A percentile compares a stretch with the other conserved stretches of the same genome.
These are phyloP conservation scores for Tenebrosternarchus preto DNA, from an alignment of 2,113 vertebrate genomes.

Conservation along the genomic window DNA sequence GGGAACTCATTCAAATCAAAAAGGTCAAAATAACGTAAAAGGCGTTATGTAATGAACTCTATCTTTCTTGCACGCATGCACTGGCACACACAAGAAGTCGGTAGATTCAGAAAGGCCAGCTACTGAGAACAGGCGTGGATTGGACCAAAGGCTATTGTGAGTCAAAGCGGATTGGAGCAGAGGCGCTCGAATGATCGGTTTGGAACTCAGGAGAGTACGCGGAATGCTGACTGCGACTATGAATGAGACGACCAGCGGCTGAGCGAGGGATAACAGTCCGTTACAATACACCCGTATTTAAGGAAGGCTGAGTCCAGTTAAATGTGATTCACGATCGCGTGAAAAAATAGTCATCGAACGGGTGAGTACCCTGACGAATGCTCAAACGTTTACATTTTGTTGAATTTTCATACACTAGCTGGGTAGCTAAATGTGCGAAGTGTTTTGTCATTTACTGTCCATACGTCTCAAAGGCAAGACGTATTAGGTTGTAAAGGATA, in stretches of 20 bases:
- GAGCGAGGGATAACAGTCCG: background rate
- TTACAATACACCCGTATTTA: background rate
- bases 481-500: no score
- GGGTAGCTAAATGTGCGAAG: no score
- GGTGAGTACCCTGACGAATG: background rate
- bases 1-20: no score
- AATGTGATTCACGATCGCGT: background rate
- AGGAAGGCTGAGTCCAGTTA: background rate
- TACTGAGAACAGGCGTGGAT: slow-evolving; percentile 16
- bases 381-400: background rate
- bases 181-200: slow-evolving; percentile 71
- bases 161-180: slow-evolving; percentile 52
- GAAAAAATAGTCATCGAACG: background rate
- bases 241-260: slow-evolving; percentile 6
- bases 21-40: no score
- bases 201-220: slow-evolving; percentile 61
- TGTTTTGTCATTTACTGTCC: background rate
- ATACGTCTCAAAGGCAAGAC: no score
- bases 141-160: slow-evolving; percentile 45
- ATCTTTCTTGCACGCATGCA: background rate
- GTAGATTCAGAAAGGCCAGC: slow-evolving; percentile 37
- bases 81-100: background rate
- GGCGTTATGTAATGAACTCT: background rate
- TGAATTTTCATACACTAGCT: no score
- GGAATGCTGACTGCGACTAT: slow-evolving; percentile 36